Percentiles rank a stretch among this genome's conserved stretches.
phyloP scores from a whole-genome alignment of 2,797 vertebrate species.

The Alca torda region DNA sequence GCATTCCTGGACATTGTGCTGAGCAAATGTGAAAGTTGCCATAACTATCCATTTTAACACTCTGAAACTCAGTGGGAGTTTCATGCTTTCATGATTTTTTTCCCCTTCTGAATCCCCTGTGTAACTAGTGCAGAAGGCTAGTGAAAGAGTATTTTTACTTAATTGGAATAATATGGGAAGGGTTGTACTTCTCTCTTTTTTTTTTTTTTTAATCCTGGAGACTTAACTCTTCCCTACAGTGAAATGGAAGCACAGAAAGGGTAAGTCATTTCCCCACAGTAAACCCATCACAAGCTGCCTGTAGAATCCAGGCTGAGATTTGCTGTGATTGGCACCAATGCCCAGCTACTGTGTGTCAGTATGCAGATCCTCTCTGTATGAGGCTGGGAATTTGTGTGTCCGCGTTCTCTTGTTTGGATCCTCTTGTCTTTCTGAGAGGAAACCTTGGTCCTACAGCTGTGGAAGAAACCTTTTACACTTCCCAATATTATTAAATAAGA shows the following conservation, averaged over 20 bases:
- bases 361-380: background rate
- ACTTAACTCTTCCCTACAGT: background rate
- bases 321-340: background rate
- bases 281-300: background rate
- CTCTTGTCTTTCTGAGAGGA: background rate
- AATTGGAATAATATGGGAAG: background rate
- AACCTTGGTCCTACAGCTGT: background rate
- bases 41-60: background rate
- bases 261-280: background rate
- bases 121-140: background rate
- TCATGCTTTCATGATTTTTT: background rate
- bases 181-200: no score
- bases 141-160: background rate
- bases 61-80: background rate
- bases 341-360: background rate
- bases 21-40: background rate
- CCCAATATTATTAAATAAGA: background rate
- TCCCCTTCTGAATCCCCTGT: background rate
- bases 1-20: background rate
- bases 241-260: background rate
- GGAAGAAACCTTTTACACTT: background rate
- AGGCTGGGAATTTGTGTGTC: background rate
- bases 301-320: background rate
- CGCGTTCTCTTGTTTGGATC: background rate
- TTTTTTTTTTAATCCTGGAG: background rate